Base-by-base conservation (phyloP, 2,888 invertebrate species). In the Microctonus hyperodae region DNA sequence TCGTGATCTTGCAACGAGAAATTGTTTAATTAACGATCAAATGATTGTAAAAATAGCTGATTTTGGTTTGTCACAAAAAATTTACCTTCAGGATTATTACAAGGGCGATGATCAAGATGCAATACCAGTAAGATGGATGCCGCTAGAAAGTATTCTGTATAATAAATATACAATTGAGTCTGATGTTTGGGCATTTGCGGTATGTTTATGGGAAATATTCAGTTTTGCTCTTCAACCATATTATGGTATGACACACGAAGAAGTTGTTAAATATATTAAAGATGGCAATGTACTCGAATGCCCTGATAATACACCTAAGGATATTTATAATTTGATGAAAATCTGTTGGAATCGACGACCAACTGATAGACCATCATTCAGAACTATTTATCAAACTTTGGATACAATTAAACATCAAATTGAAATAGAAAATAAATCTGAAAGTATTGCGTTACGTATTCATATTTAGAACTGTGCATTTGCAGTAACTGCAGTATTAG, bases 91-190 rank as follows among this genome's bases (percentile, higher is more conserved):
- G 86, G 96, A 96, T 84, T 97, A 97, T 83, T 97, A 97, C 84
- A 96, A 96, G 84, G 97, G 97, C 11, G 92, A 95, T 83, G 96
- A 96, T 79, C 93, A 95, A 81, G 96, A 96, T 85, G 97, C 97
- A 16, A 96, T 98, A 75, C 97, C 97, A 37, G 96, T 98, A 25
- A 88, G 98, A 82, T 98, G 98, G 98, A 97, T 98, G 97, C 97
- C 97, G 23, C 86, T 97, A 69, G 97, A 98, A 85, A 95, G 97
- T 84, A 97, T 98, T 83, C 87, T 97, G 63, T 97, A 96, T 83
- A 97, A 97, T 85, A 96, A 96, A 84, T 98, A 97, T 85, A 97
- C 97, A 13, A 88, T 95, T 70, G 96, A 97, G 83, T 96, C 97
- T 11, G 98, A 98, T 85, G 95, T 98, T 1, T 98, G 97, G 97